phyloP scores from a whole-genome alignment of 2,888 invertebrate genomes.

The Chromoteleia sp. region DNA sequence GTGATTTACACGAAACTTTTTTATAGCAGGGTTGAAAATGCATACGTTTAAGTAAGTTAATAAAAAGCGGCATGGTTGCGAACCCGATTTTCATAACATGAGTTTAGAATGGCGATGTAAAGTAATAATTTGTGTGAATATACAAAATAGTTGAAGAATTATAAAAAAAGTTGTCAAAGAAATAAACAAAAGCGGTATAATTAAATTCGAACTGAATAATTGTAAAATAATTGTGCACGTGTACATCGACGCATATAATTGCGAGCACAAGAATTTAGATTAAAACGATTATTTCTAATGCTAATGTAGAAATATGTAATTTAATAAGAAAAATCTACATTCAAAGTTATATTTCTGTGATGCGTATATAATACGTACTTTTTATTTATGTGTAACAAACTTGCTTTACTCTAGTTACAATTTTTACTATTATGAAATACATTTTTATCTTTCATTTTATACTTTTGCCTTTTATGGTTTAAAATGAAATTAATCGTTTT shows the following conservation, averaged over 20 bases:
- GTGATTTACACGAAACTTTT: constrained; percentile 6
- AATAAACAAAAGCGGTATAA: not conserved
- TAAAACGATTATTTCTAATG: constrained; percentile 29
- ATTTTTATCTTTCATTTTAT: no score
- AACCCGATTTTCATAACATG: constrained; percentile 73
- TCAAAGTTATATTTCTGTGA: constrained; percentile 39
- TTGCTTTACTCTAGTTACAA: not conserved
- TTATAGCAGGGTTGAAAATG: constrained; percentile 21
- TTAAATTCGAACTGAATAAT: constrained; percentile 48
- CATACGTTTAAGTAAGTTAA: not conserved
- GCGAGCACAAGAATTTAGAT: constrained; percentile 13
- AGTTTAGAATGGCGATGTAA: constrained; percentile 66
- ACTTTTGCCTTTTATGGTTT: not conserved
- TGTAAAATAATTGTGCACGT: constrained; percentile 34
- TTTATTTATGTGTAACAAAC: constrained; percentile 9
- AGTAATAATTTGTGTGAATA: constrained; percentile 78
- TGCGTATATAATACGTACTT: constrained; percentile 22
- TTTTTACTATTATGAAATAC: not conserved
- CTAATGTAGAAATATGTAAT: constrained; percentile 43
- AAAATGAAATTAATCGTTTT: no score
- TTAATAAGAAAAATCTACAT: constrained; percentile 3
- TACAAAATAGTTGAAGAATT: constrained; percentile 70
- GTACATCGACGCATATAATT: constrained; percentile 36
- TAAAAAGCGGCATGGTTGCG: constrained; percentile 19
- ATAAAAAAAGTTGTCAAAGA: constrained; percentile 5